These are phyloP conservation scores for Elgaria multicarinata DNA, from an alignment of 2,113 vertebrate genomes.

Conservation along the genomic window DNA sequence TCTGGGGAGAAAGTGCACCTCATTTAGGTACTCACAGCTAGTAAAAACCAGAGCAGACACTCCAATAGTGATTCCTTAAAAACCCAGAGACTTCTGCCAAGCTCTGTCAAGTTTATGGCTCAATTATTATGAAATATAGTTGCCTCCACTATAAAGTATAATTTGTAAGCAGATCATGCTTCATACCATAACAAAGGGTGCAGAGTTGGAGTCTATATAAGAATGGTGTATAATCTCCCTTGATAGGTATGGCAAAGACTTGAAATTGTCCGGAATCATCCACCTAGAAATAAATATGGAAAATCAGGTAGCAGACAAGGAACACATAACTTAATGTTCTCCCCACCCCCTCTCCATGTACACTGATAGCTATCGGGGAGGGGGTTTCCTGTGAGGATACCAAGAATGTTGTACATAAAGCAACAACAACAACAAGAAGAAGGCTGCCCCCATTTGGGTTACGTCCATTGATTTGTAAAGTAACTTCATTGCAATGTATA, in stretches of 20 bases:
- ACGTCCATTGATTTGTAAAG: too few relatives aligned
- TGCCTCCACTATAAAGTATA: neutral
- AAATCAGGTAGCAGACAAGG: neutral
- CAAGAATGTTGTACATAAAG: too few relatives aligned
- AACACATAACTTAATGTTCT: neutral
- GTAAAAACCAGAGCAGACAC: neutral
- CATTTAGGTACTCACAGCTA: neutral
- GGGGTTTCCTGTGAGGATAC: too few relatives aligned
- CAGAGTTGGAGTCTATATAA: conserved; percentile 63
- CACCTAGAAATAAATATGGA: conserved; percentile 51
- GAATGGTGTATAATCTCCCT: neutral
- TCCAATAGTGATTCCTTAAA: neutral
- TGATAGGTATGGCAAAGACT: conserved; percentile 44
- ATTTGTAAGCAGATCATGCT: conserved; percentile 28
- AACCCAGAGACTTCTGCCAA: neutral
- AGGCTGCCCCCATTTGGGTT: too few relatives aligned
- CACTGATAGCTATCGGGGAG: too few relatives aligned
- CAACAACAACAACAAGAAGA: too few relatives aligned
- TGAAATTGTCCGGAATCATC: conserved; percentile 69
- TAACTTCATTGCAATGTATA: neutral
- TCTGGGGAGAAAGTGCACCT: neutral
- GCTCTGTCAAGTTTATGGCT: neutral
- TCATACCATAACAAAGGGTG: conserved; percentile 73
- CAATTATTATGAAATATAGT: neutral
- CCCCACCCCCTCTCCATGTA: neutral